Evolutionary conservation across 2,113 vertebrate genomes (phyloP).

Genomic region (Aix galericulata): DNA sequence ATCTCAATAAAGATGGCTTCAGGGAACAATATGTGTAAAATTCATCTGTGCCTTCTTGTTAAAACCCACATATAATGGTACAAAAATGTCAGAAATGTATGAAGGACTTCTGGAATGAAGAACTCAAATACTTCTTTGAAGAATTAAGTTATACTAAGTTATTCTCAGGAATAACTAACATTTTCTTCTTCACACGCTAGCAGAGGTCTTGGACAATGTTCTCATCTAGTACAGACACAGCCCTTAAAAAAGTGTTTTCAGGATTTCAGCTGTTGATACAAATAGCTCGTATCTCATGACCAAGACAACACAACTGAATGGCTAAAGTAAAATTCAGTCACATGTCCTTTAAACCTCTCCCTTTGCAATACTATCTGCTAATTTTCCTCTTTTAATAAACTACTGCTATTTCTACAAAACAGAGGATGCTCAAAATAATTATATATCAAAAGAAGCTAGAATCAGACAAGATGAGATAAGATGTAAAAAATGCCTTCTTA

Average conservation of each 20-base stretch:
- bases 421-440: conserved; percentile 18
- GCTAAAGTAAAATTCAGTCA: not conserved
- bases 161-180: not conserved
- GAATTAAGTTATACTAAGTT: not conserved
- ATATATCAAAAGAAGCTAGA: not conserved
- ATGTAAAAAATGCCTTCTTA: conserved; percentile 9
- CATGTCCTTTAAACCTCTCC: not conserved
- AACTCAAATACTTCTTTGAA: not conserved
- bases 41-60: not conserved
- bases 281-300: not conserved
- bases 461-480: not conserved
- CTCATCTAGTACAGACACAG: not conserved
- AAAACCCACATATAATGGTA: not conserved
- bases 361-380: not conserved
- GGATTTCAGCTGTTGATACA: not conserved
- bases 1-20: not conserved
- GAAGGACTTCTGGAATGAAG: not conserved
- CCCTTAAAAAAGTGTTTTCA: not conserved
- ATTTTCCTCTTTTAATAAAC: conserved; percentile 1
- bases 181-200: not conserved
- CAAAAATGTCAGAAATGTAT: not conserved
- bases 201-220: not conserved
- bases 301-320: not conserved
- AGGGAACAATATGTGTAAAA: not conserved
- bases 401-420: not conserved